phyloP scores from a whole-genome alignment of 1,140 invertebrate genomes.

The Rhopalosiphum padi region DNA sequence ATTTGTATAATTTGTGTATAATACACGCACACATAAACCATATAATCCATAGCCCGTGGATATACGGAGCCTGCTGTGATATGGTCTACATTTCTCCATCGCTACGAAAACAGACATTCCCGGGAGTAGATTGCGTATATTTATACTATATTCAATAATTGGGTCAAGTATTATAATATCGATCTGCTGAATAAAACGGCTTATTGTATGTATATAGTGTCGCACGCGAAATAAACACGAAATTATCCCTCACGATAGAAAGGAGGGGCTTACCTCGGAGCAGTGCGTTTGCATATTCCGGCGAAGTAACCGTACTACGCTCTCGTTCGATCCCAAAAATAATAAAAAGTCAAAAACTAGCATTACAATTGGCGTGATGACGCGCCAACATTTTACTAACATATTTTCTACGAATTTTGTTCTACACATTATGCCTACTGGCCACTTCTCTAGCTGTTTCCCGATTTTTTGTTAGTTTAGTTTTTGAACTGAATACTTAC shows the following conservation, averaged over 20 bases:
- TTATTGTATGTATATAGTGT: not conserved
- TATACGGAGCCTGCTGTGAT: not conserved
- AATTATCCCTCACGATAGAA: not conserved
- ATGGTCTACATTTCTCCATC: not conserved
- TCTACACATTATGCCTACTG: not conserved
- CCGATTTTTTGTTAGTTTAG: not conserved
- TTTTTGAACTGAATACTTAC: not conserved
- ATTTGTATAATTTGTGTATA: not conserved
- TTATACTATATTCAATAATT: slow-evolving; percentile 4
- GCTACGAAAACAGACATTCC: not conserved
- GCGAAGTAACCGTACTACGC: not conserved
- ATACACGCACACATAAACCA: not conserved
- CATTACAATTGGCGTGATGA: not conserved
- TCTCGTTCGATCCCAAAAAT: not conserved
- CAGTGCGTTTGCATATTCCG: not conserved
- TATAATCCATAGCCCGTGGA: not conserved
- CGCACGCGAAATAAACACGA: slow-evolving; percentile 5
- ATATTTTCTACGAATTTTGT: not conserved
- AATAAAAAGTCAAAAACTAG: not conserved
- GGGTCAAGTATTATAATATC: not conserved
- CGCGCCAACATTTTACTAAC: not conserved
- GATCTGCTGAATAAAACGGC: not conserved
- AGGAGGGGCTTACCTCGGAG: not conserved
- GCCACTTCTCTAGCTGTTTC: not conserved
- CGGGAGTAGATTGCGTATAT: not conserved